These are phyloP conservation scores for Spisula subtruncata DNA, from an alignment of 2,888 invertebrate genomes.

Conservation along the genomic window DNA sequence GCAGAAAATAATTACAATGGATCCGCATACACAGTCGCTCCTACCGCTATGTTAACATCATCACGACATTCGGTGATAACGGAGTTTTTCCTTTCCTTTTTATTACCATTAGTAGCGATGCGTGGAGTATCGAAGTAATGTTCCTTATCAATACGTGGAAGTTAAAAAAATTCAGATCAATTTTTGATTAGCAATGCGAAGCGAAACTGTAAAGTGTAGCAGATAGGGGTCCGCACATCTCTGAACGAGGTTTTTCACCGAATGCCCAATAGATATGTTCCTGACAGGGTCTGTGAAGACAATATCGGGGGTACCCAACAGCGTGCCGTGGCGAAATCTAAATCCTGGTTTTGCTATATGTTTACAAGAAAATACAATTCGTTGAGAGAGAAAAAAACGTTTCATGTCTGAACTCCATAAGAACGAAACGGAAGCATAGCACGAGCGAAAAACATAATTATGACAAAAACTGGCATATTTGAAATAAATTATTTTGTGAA, in stretches of 20 bases:
- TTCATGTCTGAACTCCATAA: slow-evolving; percentile 46
- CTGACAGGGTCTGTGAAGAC: not conserved
- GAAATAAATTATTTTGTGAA: slow-evolving; percentile 70
- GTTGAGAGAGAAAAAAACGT: slow-evolving; percentile 28
- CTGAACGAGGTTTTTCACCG: not conserved
- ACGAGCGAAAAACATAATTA: slow-evolving; percentile 60
- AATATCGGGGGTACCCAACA: not conserved
- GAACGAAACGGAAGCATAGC: slow-evolving; percentile 54
- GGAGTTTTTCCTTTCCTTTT: not conserved
- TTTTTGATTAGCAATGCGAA: not conserved
- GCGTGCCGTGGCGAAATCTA: slow-evolving; percentile 36
- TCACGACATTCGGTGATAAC: not conserved
- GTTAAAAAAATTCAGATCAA: slow-evolving; percentile 5
- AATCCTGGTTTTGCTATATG: slow-evolving; percentile 28
- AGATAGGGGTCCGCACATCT: not conserved
- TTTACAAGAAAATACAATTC: slow-evolving; percentile 45
- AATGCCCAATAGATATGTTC: not conserved
- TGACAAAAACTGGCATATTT: slow-evolving; percentile 64
- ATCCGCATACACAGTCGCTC: not conserved
- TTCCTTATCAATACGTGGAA: not conserved
- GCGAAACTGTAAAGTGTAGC: not conserved
- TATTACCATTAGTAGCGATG: not conserved
- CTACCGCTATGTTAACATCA: not conserved
- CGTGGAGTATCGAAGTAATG: not conserved
- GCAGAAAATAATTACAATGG: slow-evolving; percentile 21